Evolutionary conservation across 2,888 invertebrate genomes (phyloP), one percentile per base, ranked within the genome.

Genomic region (Melinaea marsaeus): DNA sequence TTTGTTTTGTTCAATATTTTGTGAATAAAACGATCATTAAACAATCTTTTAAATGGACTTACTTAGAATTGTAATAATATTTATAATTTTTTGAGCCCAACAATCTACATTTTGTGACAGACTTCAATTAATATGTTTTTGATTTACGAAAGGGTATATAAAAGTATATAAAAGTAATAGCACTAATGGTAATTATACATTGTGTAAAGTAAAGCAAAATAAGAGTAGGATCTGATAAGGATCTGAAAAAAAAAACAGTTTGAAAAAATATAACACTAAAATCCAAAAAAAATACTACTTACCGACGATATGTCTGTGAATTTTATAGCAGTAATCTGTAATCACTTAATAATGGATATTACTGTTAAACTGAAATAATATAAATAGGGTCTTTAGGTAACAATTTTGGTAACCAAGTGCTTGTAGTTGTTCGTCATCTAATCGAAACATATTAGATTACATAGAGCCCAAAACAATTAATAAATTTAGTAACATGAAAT

Each of bases 271-370:
- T 5, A 59, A 37, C n/a, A 47, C 34, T 2, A 22, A 22, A 22
- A 22, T 22, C 22, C 22, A 22, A 22, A 22, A 11, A 35, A 34
- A 35, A 22, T 56, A 56, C 54, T 34, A 76, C 84, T 85, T 79
- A 90, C 90, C 75, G 85, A 76, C 13, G 84, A 84, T 59, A 90
- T 86, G 67, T 88, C 81, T 7, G 88, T 90, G 63, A 89, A 90
- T 61, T 85, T 85, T 88, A 88, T 86, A 45, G 89, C 87, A 37
- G 90, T 90, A 66, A 90, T 88, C 1, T 87, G 90, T 13, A 88
- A 80, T 72, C 90, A 22, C 22, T 22, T 22, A 22, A 22, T 22
- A 22, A 22, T 1, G 0, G 22, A 22, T 22, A 22, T 22, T 22
- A 22, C 22, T 22, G 22, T 22, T 22, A 22, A 22, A 22, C 22